phyloP scores from a whole-genome alignment of 1,140 invertebrate species.

The Euura saliciscinereae region DNA sequence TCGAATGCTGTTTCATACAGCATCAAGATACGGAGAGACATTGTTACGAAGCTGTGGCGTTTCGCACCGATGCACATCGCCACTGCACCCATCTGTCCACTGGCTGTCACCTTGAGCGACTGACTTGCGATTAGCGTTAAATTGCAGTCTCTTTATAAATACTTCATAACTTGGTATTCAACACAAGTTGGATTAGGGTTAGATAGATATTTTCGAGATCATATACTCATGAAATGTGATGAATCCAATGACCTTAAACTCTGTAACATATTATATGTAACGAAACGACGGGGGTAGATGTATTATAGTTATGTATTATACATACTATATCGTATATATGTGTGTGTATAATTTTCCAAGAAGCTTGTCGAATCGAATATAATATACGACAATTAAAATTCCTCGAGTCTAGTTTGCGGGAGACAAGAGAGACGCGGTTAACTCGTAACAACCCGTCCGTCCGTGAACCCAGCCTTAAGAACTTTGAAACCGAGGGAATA shows the following conservation, averaged over 20 bases:
- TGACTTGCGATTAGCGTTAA: not conserved
- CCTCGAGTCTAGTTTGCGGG: not conserved
- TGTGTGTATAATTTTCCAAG: not conserved
- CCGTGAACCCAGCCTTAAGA: not conserved
- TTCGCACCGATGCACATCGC: not conserved
- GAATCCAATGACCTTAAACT: too few species aligned
- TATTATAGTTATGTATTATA: too few species aligned
- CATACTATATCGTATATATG: too few species aligned
- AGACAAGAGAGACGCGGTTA: not conserved
- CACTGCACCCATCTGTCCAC: not conserved
- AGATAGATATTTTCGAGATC: too few species aligned
- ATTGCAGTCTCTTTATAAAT: not conserved
- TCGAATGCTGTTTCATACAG: not conserved
- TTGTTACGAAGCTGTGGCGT: not conserved
- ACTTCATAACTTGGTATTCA: too few species aligned
- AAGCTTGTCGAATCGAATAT: not conserved
- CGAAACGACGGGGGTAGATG: too few species aligned
- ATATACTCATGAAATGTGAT: too few species aligned
- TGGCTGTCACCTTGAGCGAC: constrained; percentile 2
- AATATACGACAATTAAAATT: not conserved
- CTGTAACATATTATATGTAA: too few species aligned
- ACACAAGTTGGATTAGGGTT: too few species aligned
- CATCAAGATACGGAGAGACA: not conserved
- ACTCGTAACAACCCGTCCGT: not conserved
- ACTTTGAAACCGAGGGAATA: not conserved